These are phyloP conservation scores for Babyrousa celebensis DNA, from an alignment of 2,797 vertebrate species.

Conservation along the genomic window DNA sequence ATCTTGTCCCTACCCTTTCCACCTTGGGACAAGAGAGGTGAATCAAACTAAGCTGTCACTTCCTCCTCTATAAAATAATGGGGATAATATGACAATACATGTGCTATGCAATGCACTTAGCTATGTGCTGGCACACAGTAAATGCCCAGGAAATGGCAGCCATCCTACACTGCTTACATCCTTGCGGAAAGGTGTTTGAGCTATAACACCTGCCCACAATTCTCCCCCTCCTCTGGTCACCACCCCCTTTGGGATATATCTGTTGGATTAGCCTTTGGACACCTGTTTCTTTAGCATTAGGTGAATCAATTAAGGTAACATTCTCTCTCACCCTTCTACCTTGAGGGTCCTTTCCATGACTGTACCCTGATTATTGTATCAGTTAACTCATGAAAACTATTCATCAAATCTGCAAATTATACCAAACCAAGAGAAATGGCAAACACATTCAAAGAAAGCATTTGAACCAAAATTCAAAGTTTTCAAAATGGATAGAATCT, in stretches of 20 bases:
- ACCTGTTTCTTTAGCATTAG: background rate
- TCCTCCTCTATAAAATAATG: background rate
- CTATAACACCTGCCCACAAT: background rate
- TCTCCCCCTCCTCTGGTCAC: background rate
- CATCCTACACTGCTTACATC: background rate
- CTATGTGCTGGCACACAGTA: background rate
- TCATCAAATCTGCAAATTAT: conserved; percentile 34
- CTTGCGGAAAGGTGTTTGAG: background rate
- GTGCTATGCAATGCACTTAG: background rate
- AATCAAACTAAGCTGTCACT: background rate
- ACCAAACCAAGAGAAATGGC: background rate
- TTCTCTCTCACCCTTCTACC: background rate
- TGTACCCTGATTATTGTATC: background rate
- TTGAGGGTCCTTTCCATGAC: background rate
- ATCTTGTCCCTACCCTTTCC: background rate
- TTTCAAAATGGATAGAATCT: conserved; percentile 31
- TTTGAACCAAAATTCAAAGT: background rate
- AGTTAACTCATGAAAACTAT: background rate
- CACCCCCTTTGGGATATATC: background rate
- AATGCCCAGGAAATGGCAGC: background rate
- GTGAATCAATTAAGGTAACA: background rate
- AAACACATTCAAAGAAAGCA: conserved; percentile 12
- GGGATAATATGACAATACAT: too few species aligned
- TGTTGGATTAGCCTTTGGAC: background rate
- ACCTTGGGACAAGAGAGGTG: background rate